phyloP scores from a whole-genome alignment of 2,797 vertebrate genomes.

The Tachyglossus aculeatus region DNA sequence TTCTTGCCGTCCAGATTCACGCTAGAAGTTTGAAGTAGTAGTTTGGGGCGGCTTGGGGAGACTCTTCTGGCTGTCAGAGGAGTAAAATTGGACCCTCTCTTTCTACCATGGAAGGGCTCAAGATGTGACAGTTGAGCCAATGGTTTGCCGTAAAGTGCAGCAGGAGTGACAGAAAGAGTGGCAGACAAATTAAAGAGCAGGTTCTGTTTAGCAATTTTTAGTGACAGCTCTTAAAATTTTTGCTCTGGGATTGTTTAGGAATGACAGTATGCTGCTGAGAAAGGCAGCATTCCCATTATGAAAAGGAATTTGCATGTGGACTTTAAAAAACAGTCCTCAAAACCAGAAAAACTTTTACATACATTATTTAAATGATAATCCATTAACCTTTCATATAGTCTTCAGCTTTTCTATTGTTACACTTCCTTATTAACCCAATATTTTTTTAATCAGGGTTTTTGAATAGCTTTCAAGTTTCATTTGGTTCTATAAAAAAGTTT shows the following conservation, averaged over 20 bases:
- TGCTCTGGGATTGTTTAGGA: slow-evolving; percentile 62
- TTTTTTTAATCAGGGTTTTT: slow-evolving; percentile 22
- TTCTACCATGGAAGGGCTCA: slow-evolving; percentile 45
- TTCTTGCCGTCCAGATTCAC: slow-evolving; percentile 3
- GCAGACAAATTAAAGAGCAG: slow-evolving; percentile 73
- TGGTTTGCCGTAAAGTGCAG: slow-evolving; percentile 62
- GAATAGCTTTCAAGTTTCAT: slow-evolving; percentile 12
- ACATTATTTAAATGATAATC: slow-evolving; percentile 59
- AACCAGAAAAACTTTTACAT: slow-evolving; percentile 20
- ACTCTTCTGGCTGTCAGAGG: slow-evolving; percentile 9
- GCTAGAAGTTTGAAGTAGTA: slow-evolving; percentile 9
- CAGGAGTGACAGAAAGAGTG: slow-evolving; percentile 68
- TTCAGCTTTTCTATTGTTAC: slow-evolving; percentile 22
- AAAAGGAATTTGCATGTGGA: slow-evolving; percentile 58
- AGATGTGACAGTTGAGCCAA: slow-evolving; percentile 65
- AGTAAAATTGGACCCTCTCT: background rate
- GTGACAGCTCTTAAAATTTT: slow-evolving; percentile 74
- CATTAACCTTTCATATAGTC: slow-evolving; percentile 56
- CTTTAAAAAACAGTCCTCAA: slow-evolving; percentile 53
- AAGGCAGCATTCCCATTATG: slow-evolving; percentile 41
- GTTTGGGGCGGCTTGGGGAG: background rate
- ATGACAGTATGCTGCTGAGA: slow-evolving; percentile 63
- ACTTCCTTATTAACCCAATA: slow-evolving; percentile 44
- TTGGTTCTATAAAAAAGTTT: background rate
- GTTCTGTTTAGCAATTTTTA: slow-evolving; percentile 73